Conservation (phyloP, 2,113 vertebrate genomes). For the Heptranchias perlo region DNA sequence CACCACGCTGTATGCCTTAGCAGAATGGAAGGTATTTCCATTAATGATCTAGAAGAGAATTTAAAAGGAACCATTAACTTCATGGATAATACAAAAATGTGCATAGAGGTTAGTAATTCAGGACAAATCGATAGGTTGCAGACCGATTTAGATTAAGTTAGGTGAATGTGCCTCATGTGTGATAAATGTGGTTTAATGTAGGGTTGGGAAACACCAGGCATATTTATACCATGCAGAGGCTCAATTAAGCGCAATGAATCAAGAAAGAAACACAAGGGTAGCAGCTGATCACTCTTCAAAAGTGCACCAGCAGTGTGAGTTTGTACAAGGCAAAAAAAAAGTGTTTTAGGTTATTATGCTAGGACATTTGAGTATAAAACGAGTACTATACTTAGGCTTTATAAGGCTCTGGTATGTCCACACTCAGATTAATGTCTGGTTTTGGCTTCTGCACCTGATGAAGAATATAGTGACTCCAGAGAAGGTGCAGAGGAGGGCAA, state of each 20-base stretch:
- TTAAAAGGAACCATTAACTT: neutral
- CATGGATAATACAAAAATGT: neutral
- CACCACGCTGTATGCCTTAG: neutral
- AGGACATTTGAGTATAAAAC: neutral
- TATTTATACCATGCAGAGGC: no score
- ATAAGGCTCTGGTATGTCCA: neutral
- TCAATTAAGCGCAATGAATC: neutral
- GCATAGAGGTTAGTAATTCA: neutral
- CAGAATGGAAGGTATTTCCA: neutral
- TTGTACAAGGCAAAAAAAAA: neutral
- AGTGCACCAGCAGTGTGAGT: neutral
- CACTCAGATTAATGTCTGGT: no score
- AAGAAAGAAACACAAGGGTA: neutral
- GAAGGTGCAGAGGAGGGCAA: neutral
- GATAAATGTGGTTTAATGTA: neutral
- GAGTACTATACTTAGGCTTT: neutral
- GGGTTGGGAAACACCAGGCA: no score
- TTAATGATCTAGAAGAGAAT: neutral
- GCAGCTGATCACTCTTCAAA: neutral
- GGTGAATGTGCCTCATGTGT: neutral
- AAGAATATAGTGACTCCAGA: neutral
- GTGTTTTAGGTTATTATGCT: neutral
- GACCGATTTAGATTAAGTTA: neutral
- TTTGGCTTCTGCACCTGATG: neutral
- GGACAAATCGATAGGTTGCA: neutral